Conservation (phyloP, 2,797 vertebrate species). For the Pipistrellus pipistrellus region DNA sequence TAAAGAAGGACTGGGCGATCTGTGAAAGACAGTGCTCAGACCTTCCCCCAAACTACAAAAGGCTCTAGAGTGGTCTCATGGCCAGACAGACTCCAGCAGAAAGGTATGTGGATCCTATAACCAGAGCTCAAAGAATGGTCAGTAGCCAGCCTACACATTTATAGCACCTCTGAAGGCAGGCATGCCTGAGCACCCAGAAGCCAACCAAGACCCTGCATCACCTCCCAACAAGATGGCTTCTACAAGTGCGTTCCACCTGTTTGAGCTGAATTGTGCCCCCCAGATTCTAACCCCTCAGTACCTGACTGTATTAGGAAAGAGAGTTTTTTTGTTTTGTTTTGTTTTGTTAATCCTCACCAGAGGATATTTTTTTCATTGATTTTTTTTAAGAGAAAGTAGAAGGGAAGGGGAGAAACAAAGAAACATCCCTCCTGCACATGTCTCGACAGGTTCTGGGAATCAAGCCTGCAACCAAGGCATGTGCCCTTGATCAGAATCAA, state of each 20-base stretch:
- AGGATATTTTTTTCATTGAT: no score
- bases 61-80: background rate
- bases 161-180: no score
- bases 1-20: background rate
- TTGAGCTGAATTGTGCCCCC: no score
- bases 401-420: no score
- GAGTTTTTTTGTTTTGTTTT: no score
- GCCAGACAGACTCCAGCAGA: background rate
- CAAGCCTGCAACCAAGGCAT: no score
- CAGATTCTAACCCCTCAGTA: background rate
- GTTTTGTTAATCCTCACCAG: no score
- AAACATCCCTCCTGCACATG: no score
- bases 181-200: background rate
- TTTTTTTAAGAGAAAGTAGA: no score
- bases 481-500: no score
- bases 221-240: background rate
- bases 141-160: background rate
- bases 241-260: background rate
- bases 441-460: no score
- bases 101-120: background rate
- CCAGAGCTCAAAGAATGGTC: background rate
- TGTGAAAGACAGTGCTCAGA: background rate
- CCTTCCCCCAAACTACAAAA: no score
- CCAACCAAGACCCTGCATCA: background rate
- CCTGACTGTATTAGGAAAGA: background rate